Conservation (phyloP, 2,888 invertebrate species). For the Pristionchus arcanus region DNA sequence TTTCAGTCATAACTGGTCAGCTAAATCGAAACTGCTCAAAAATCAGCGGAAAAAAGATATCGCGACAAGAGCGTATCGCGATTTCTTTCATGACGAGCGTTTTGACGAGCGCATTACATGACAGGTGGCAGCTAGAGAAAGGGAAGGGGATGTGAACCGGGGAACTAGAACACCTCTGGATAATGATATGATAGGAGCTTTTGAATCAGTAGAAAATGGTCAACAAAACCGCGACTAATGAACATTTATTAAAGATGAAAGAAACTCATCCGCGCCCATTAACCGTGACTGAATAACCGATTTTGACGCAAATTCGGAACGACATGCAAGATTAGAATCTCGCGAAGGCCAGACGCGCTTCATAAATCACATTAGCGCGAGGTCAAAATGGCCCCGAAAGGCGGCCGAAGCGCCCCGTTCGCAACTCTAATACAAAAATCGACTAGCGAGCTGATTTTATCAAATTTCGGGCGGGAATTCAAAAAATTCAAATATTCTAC, state of each 20-base stretch:
- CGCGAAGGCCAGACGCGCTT: not conserved
- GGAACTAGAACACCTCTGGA: too few species aligned
- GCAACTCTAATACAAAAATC: slow-evolving; percentile 25
- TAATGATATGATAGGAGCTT: too few species aligned
- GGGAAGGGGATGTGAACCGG: not conserved
- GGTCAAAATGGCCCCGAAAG: not conserved
- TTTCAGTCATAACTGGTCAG: not conserved
- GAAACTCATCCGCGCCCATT: too few species aligned
- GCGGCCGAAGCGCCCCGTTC: not conserved
- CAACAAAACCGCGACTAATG: too few species aligned
- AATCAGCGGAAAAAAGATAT: not conserved
- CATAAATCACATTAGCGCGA: not conserved
- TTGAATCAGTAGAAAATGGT: too few species aligned
- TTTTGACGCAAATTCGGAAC: too few species aligned
- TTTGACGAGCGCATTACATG: slow-evolving; percentile 41
- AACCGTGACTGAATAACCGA: too few species aligned
- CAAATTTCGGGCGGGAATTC: slow-evolving; percentile 7
- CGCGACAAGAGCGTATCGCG: not conserved
- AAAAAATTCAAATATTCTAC: not conserved
- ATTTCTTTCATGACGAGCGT: not conserved
- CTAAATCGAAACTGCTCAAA: not conserved
- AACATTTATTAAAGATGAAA: too few species aligned
- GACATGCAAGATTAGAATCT: not conserved
- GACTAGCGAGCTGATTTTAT: slow-evolving; percentile 30
- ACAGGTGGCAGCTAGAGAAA: slow-evolving; percentile 36